Evolutionary conservation across 37 sponge, comb jelly and placozoan genomes (phyloP), one percentile per base, ranked within the genome.

Genomic region (Geodia barretti): DNA sequence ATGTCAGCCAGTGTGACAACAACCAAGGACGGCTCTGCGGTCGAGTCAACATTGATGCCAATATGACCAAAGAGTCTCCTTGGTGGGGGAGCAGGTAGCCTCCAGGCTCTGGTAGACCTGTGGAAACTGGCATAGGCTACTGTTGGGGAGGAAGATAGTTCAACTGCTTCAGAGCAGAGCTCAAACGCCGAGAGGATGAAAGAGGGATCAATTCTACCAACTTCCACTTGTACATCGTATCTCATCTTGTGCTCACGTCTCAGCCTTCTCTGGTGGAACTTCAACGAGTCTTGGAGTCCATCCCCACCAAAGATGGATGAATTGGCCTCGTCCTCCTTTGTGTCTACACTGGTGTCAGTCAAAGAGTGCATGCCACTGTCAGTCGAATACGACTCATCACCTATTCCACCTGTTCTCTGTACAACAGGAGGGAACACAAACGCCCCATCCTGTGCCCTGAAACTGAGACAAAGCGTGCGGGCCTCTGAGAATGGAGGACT

Each of bases 381-480:
- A 38, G 3, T 70, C 36, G 3, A 1, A 21, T 5, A 14, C 3
- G 3, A 39, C 71, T 37, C 71, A 3, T 21, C 41, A 31, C 41
- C 0, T 14, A n/a, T n/a, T 70, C 32, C 36, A 35, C n/a, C 38
- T 19, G 71, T 28, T 0, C 17, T 34, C 39, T 37, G 20, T 17
- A 14, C 3, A 70, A 23, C 19, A 14, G 32, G 7, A 23, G 71
- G 86, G 42, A 85, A 85, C 20, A 78, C 8, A 20, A 85, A 73
- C 61, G 25, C 65, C 2, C 64, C 39, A 11, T 77, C 64, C 8
- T 41, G 34, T 26, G 86, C 39, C 36, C 33, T 61, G 63, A 73
- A 85, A 54, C 64, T 73, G 4, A 85, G 31, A 17, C 73, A 78
- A 28, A 85, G 72, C 7, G 41, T 61, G 54, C 79, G 73, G 5